These are phyloP conservation scores for Ostrea denselamellosa DNA, from an alignment of 1,140 invertebrate genomes.

Conservation along the genomic window DNA sequence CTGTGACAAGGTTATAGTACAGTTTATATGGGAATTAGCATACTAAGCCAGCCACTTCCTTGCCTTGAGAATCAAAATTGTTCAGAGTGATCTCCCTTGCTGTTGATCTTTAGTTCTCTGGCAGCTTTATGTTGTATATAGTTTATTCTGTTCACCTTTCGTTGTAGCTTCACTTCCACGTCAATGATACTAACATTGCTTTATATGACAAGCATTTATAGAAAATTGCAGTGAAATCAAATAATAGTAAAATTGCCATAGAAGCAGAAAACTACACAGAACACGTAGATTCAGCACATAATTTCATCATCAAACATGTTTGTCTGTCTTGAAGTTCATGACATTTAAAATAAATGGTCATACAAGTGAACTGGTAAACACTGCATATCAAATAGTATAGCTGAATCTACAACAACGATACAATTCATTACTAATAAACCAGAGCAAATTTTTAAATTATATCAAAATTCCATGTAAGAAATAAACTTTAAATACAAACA, in stretches of 20 bases:
- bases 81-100: not conserved
- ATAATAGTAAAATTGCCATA: not conserved
- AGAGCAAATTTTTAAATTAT: slow-evolving; percentile 4
- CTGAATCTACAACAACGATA: slow-evolving; percentile 5
- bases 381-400: not conserved
- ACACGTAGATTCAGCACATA: not conserved
- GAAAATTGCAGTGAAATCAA: not conserved
- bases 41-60: not conserved
- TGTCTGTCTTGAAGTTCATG: not conserved
- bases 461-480: not conserved
- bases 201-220: not conserved
- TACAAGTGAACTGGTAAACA: not conserved
- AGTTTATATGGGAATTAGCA: not conserved
- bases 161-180: not conserved
- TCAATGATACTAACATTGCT: not conserved
- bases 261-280: not conserved
- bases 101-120: not conserved
- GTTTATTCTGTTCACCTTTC: not conserved
- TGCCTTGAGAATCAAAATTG: not conserved
- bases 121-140: not conserved
- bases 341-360: not conserved
- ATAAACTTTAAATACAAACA: slow-evolving; percentile 7
- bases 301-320: not conserved
- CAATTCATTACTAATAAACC: not conserved
- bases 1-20: not conserved